A percentile compares a stretch with the other conserved stretches of the same genome.
Evolutionary conservation across 2,113 vertebrate genomes (phyloP).

Genomic region (Heterotilapia buettikoferi): DNA sequence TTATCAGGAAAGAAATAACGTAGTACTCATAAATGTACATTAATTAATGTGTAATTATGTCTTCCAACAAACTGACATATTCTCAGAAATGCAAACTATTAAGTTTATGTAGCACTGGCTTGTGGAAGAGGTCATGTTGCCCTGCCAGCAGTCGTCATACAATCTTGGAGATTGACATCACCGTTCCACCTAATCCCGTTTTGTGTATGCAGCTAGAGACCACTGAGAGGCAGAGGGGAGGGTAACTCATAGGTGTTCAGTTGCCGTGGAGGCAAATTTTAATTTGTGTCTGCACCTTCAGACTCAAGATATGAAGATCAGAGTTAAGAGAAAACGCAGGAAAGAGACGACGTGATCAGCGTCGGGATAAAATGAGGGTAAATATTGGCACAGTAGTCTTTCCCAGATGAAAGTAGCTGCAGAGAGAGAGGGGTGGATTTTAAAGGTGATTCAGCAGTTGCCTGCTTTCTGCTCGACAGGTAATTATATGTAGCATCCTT

Average conservation of each 20-base stretch:
- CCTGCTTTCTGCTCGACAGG: not conserved
- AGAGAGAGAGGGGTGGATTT: not conserved
- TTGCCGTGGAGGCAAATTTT: not conserved
- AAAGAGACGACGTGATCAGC: not conserved
- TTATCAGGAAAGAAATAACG: rapidly evolving
- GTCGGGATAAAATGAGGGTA: not conserved
- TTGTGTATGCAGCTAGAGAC: not conserved
- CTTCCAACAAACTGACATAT: not conserved
- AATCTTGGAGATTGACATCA: not conserved
- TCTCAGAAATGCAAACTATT: not conserved
- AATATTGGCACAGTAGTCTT: not conserved
- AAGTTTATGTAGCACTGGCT: not conserved
- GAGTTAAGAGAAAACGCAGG: not conserved
- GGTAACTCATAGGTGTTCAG: not conserved
- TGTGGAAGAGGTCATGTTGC: not conserved
- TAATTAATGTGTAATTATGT: not conserved
- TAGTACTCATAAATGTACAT: not conserved
- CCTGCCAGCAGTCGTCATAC: rapidly evolving
- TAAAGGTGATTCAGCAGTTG: not conserved
- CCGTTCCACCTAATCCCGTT: rapidly evolving
- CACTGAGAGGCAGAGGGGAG: not conserved
- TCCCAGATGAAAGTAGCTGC: not conserved
- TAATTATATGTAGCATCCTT: not conserved
- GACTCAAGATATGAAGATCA: not conserved
- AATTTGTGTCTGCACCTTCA: not conserved